Evolutionary conservation across 2,888 invertebrate species (phyloP), one percentile per base, ranked within the genome.

Genomic region (Acrobasis repandana): DNA sequence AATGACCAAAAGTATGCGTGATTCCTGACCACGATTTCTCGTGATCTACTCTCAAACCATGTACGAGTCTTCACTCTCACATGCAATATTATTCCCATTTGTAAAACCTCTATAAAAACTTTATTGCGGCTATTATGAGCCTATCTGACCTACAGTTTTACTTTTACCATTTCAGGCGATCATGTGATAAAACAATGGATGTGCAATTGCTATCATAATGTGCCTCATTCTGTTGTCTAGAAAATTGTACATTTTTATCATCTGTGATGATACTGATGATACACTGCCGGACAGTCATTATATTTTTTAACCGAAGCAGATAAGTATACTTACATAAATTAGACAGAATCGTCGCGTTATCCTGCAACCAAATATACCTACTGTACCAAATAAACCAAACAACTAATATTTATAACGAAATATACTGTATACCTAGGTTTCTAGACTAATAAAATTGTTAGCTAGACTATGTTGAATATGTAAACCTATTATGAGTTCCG

Each of bases 21-120:
- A 72, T 67, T 52, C 62, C 33, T 57, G 56, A 62, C 73, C 80
- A 82, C 82, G 80, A 80, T 75, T 80, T 77, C 72, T 81, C 82
- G 77, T 80, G 81, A 75, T 70, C 38, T 54, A 54, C 54, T 54
- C 38, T 43, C 38, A 38, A 16, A 54, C 16, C 16, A 5, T 5
- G 36, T 34, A 16, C 34, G 28, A 38, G 38, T 59, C 61, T 47
- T 62, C 60, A 69, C 68, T 67, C 75, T 72, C 72, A 69, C 70
- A 65, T 67, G 64, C 63, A 60, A 48, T 56, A 57, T 61, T 62
- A 49, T 56, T 62, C 36, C 60, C 59, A 66, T 63, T 63, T 65
- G 56, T 54, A 48, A 46, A 59, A 50, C 50, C 51, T 61, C 64
- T 67, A 68, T 64, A 66, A 67, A 67, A 68, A 68, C 61, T 68